phyloP scores from a whole-genome alignment of 2,888 invertebrate species.

The Plebejus argus region DNA sequence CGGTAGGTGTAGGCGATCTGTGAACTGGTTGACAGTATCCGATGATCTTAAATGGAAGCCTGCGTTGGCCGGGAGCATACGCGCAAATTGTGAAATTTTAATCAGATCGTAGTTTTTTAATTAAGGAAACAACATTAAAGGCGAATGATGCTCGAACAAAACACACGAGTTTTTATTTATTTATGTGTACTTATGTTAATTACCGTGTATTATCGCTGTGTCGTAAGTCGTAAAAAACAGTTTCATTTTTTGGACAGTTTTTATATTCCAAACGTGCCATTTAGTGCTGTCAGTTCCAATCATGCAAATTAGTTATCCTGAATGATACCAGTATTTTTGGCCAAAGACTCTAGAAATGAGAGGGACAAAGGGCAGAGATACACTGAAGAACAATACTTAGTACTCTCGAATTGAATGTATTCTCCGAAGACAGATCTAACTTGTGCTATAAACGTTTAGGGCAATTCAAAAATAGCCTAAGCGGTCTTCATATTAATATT shows the following conservation, averaged over 20 bases:
- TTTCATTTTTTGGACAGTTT: not conserved
- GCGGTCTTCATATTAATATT: slow-evolving; percentile 52
- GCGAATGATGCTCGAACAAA: no score
- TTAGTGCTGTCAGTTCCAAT: not conserved
- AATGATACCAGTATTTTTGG: not conserved
- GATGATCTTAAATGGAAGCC: slow-evolving; percentile 37
- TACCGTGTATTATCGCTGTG: not conserved
- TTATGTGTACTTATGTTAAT: slow-evolving; percentile 18
- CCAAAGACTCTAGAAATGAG: not conserved
- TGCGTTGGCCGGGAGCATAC: slow-evolving; percentile 34
- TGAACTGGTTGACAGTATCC: slow-evolving; percentile 36
- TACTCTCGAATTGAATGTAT: not conserved
- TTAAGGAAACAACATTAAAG: slow-evolving; percentile 31
- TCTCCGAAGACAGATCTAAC: slow-evolving; percentile 8
- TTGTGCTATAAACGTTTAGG: slow-evolving; percentile 48
- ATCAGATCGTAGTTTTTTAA: slow-evolving; percentile 28
- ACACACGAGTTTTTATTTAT: slow-evolving; percentile 25
- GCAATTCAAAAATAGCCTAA: slow-evolving; percentile 61
- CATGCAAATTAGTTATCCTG: not conserved
- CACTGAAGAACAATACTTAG: not conserved
- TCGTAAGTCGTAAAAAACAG: no score
- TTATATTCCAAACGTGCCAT: not conserved
- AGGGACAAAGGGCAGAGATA: not conserved
- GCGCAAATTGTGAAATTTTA: slow-evolving; percentile 7
- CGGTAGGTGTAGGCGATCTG: slow-evolving; percentile 38